phyloP scores from a whole-genome alignment of 1,140 invertebrate species.

The Bombus huntii region DNA sequence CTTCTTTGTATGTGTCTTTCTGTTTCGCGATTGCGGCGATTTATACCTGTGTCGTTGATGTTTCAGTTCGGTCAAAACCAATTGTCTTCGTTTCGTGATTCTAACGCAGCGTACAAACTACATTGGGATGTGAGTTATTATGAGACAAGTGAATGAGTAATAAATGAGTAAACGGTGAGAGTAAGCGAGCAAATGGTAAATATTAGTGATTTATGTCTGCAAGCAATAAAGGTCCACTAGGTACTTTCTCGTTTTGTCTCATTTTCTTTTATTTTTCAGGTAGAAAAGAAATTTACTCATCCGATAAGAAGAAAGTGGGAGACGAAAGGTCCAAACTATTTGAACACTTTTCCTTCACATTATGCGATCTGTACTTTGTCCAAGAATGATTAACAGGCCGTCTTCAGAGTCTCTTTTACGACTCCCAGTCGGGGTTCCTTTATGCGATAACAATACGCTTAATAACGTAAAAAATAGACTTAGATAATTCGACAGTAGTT shows the following conservation, averaged over 20 bases:
- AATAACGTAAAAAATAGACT: constrained; percentile 27
- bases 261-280: background rate
- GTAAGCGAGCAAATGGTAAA: background rate
- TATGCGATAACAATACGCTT: constrained; percentile 19
- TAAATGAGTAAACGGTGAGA: background rate
- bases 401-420: background rate
- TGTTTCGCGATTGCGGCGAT: background rate
- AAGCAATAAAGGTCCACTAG: background rate
- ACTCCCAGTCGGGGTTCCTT: background rate
- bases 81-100: background rate
- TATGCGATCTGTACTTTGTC: background rate
- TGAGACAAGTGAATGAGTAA: background rate
- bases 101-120: no score
- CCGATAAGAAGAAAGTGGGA: background rate
- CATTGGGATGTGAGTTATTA: background rate
- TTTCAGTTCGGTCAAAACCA: background rate
- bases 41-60: background rate
- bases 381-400: constrained; percentile 13
- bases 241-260: background rate
- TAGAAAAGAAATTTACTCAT: background rate
- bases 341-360: background rate
- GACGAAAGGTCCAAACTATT: background rate
- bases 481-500: background rate
- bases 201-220: constrained; percentile 20
- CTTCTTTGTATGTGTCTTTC: accelerated